Evolutionary conservation across 2,113 vertebrate genomes (phyloP), one percentile per base, ranked within the genome.

Genomic region (Irena cyanogastra): DNA sequence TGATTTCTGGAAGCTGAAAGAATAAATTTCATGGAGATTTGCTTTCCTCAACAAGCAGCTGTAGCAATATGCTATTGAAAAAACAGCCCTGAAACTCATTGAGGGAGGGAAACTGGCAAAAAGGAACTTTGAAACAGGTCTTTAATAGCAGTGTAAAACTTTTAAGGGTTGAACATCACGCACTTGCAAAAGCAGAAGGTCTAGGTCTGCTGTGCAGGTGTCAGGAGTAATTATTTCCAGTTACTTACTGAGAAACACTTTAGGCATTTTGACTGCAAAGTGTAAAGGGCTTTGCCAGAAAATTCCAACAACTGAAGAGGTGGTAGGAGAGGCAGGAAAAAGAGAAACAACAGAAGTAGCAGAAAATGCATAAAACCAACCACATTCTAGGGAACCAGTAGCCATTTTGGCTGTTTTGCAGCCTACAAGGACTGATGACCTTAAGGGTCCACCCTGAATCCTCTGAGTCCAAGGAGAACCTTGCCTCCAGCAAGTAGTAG

Each of bases 141-240:
- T 96, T 81, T 93, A 91, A 92, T 16, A 60, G 77, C 61, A 54
- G 27, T 1, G 7, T 92, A 95, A 97, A 97, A 96, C 78, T 95
- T 94, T 87, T 74, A 87, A 95, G 91, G 63, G 66, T 66, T 91
- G 70, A 95, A 87, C 79, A 83, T 96, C 96, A 93, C 11, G 23
- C 76, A 88, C 84, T 93, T 87, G 87, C 94, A 95, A 96, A 98
- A 97, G 66, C 75, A 56, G 76, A 93, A 96, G 89, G 66, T 87
- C 91, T 89, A 93, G 47, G 65, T 89, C 92, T 93, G 83, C 64
- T 74, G 49, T 77, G 89, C 97, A 97, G 96, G 97, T 97, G 94
- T 93, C 90, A 83, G 16, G 26, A 95, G 49, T 95, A 95, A 97
- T 96, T 91, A 96, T 94, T 97, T 97, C 95, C 94, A 97, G 96